Evolutionary conservation across 2,888 invertebrate genomes (phyloP), one percentile per base, ranked within the genome.

Genomic region (Drosophila mayaguana): DNA sequence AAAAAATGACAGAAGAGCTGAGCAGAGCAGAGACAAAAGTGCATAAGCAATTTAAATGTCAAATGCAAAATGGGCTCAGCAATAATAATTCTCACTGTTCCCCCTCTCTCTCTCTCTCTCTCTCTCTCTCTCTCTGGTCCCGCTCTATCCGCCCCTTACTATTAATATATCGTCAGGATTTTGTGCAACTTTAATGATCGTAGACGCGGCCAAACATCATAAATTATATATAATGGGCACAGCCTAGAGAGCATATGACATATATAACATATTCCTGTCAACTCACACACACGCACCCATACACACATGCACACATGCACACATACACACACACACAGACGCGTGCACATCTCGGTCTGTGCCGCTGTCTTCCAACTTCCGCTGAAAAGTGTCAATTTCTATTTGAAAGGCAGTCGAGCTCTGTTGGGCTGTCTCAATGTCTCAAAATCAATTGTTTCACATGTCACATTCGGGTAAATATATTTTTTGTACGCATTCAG

Each of bases 1-100:
- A 77, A 80, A 53, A 53, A 51, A n/a, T 8, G 25, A 22, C 14
- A 48, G 34, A 14, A 3, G 18, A 18, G 77, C 72, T 68, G 25
- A 32, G 76, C 72, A 72, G 22, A 34, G 38, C 28, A 50, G 38
- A 40, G 38, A 54, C 72, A 76, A 80, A 76, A 78, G 51, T 80
- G 78, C 81, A 78, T 70, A 61, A 60, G 50, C 80, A 76, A 78
- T 80, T 78, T 80, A 80, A 80, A 80, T 78, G 78, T 78, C 78
- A 78, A 80, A 78, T 76, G 78, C 78, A 78, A 78, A 50, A 79
- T 77, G 80, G 45, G 63, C 55, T 66, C 59, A 65, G 74, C 76
- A 69, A 76, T 79, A 76, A 75, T 79, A 76, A 75, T 79, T 79
- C 61, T 79, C 78, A 42, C 51, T 56, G 40, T 40, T 57, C 22